These are phyloP conservation scores for Recurvirostra avosetta DNA, from an alignment of 2,113 vertebrate species.

Conservation along the genomic window DNA sequence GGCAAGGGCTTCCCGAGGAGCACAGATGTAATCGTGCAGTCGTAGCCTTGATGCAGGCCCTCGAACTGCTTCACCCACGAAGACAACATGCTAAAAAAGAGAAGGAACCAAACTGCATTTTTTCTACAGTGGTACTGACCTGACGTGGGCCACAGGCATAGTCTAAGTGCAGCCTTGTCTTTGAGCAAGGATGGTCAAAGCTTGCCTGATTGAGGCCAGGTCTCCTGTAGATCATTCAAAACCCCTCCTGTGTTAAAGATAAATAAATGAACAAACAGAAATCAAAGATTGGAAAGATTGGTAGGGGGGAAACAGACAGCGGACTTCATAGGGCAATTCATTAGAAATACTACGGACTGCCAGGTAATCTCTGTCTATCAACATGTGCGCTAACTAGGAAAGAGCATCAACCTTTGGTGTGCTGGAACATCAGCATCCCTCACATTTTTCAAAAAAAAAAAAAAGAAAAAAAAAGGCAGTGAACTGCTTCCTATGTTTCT, in stretches of 20 bases:
- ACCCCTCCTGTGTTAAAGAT: background rate
- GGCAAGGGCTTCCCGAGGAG: background rate
- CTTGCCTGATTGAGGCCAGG: background rate
- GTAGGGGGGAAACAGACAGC: background rate
- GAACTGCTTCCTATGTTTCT: slow-evolving; percentile 6
- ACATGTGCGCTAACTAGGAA: background rate
- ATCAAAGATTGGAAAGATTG: background rate
- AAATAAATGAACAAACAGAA: background rate
- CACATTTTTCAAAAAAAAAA: background rate
- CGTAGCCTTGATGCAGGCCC: background rate
- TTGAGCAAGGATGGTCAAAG: background rate
- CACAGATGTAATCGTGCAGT: background rate
- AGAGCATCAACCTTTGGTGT: background rate
- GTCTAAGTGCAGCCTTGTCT: background rate
- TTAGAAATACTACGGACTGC: background rate
- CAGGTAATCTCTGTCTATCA: background rate
- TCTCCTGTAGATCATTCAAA: background rate
- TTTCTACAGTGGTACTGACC: background rate
- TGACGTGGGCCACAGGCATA: fast-evolving
- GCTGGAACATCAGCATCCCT: background rate
- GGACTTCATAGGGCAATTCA: background rate
- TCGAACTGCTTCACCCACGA: background rate
- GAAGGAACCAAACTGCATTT: background rate
- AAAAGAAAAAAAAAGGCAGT: background rate
- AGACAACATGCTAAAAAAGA: background rate